Percentiles rank a stretch among this genome's conserved stretches.
Evolutionary conservation across 2,797 vertebrate species (phyloP).

Genomic region (Sus cebifrons): DNA sequence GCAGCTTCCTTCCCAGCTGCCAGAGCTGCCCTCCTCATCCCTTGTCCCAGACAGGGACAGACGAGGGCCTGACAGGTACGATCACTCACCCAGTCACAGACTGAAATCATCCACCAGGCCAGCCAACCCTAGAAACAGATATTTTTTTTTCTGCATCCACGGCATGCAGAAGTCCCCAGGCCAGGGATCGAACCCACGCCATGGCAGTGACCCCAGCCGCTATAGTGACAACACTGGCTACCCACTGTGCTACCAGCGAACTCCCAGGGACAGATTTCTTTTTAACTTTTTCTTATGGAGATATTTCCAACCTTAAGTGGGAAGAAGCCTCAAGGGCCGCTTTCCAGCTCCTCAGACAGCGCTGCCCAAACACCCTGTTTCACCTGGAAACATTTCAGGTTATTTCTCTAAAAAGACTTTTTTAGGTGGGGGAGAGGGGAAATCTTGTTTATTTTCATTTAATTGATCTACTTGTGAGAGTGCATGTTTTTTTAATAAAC

Average conservation of each 20-base stretch:
- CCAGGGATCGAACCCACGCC: no score
- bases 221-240: no score
- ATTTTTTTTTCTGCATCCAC: neutral
- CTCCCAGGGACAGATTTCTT: neutral
- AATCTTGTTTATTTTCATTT: conserved; percentile 48
- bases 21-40: neutral
- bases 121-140: neutral
- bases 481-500: conserved; percentile 70
- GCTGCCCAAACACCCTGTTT: rapidly evolving
- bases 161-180: no score
- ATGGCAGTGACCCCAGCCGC: no score
- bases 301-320: neutral
- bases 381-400: neutral
- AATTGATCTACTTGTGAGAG: neutral
- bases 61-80: neutral
- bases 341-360: no score
- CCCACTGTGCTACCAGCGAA: no score
- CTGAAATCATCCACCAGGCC: neutral
- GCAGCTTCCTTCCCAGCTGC: neutral
- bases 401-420: neutral
- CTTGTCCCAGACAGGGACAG: neutral
- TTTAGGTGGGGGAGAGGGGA: neutral
- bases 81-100: neutral
- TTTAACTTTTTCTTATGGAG: rapidly evolving
- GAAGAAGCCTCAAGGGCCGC: neutral